Evolutionary conservation across 2,888 invertebrate species (phyloP).

Genomic region (Drosophila pseudotalamancana): DNA sequence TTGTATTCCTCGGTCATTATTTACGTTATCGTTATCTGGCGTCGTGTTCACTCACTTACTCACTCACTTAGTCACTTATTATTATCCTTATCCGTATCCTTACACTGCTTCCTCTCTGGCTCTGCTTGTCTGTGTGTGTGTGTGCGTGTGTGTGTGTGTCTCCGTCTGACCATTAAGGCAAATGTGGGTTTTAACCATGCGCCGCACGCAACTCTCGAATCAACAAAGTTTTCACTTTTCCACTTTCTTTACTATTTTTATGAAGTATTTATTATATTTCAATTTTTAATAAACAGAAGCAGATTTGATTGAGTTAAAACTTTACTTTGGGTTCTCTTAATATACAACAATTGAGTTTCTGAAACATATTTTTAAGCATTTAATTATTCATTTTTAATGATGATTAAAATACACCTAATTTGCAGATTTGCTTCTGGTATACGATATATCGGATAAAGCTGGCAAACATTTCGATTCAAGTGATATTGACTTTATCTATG

Average conservation of each 20-base stretch:
- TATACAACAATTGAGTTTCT: too few relatives aligned
- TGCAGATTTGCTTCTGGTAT: too few relatives aligned
- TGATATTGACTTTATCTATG: too few relatives aligned
- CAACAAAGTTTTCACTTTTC: slow-evolving; percentile 44
- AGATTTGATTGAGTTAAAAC: too few relatives aligned
- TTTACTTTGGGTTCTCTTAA: too few relatives aligned
- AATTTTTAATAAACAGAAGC: too few relatives aligned
- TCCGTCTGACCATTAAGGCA: slow-evolving; percentile 52
- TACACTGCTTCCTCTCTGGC: slow-evolving; percentile 55
- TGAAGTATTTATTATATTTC: slow-evolving; percentile 14
- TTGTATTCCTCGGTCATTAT: slow-evolving; percentile 69
- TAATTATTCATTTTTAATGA: too few relatives aligned
- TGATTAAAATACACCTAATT: too few relatives aligned
- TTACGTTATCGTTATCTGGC: slow-evolving; percentile 75
- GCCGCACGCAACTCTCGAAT: slow-evolving; percentile 48
- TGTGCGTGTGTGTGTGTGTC: slow-evolving; percentile 1
- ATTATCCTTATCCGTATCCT: slow-evolving; percentile 58
- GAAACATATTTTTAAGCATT: too few relatives aligned
- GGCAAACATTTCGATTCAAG: too few relatives aligned
- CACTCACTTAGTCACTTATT: slow-evolving; percentile 71
- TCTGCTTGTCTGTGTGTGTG: not conserved
- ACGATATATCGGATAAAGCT: too few relatives aligned
- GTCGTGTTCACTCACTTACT: slow-evolving; percentile 54
- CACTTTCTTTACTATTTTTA: slow-evolving; percentile 39
- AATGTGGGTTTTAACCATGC: slow-evolving; percentile 67